Percentiles rank a stretch among this genome's conserved stretches.
phyloP scores from a whole-genome alignment of 2,888 invertebrate genomes.

The Amphipoea oculea region DNA sequence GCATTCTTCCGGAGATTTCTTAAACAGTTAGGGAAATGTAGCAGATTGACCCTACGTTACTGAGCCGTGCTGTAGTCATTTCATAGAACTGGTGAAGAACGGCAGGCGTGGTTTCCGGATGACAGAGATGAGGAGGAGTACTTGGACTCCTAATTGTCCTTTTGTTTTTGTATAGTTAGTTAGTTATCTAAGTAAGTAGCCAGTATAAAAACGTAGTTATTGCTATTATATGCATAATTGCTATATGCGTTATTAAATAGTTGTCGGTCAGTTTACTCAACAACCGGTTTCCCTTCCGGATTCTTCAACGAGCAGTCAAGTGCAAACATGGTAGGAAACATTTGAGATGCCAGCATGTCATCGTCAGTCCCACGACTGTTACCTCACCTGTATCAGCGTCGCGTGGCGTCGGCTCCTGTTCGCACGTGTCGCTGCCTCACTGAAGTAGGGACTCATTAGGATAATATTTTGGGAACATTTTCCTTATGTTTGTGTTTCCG shows the following conservation, averaged over 20 bases:
- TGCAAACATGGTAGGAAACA: no score
- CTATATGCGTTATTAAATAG: neutral
- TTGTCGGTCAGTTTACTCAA: neutral
- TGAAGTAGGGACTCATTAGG: conserved; percentile 19
- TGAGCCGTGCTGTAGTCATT: neutral
- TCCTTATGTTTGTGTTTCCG: conserved; percentile 45
- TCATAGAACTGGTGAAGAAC: neutral
- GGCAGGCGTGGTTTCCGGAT: neutral
- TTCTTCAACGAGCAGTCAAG: neutral
- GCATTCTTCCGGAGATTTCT: conserved; percentile 14
- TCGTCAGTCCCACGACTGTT: no score
- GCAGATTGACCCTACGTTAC: neutral
- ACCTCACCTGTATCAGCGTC: neutral
- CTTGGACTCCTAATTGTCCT: neutral
- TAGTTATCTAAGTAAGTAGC: neutral
- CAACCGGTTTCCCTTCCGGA: neutral
- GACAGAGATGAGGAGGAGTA: neutral
- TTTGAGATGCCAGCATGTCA: no score
- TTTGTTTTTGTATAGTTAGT: neutral
- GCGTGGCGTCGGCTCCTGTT: neutral
- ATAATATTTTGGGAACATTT: conserved; percentile 12
- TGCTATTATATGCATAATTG: neutral
- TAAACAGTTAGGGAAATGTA: neutral
- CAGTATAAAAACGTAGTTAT: neutral
- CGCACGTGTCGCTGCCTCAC: neutral